Evolutionary conservation across 2,113 vertebrate genomes (phyloP), one percentile per base, ranked within the genome.

Genomic region (Chaetorhynchus papuensis): DNA sequence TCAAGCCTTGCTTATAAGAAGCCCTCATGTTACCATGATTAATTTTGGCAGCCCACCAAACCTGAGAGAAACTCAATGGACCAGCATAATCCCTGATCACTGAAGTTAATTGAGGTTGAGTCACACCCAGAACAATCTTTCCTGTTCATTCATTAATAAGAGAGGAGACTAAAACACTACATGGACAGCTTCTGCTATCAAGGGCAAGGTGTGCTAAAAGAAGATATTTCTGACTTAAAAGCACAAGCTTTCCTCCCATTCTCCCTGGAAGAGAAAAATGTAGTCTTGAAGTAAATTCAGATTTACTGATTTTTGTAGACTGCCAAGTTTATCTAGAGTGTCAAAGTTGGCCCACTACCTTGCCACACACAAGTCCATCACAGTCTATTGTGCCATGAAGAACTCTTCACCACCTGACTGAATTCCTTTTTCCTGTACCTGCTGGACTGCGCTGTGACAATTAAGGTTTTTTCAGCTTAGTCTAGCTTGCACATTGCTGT

Each of bases 31-130:
- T 57, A 15, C 61, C 49, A 14, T 54, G 52, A 82, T 85, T 77
- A 53, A 72, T 82, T 87, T 17, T 91, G 89, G 82, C 49, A 61
- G 56, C 26, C 39, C 57, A 87, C 57, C 77, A 91, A 79, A 89
- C 56, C 65, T 28, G 39, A 81, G 63, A 83, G 35, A 91, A 92
- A 69, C 65, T 93, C 81, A 89, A 41, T 68, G 66, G 87, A 94
- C 74, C 65, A 93, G 45, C 69, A 83, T 91, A 95, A 96, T 84
- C 86, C 56, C 69, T 60, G 27, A 84, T 57, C 65, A 54, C 56
- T 89, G 74, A 79, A 87, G 70, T 82, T 91, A 94, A 77, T 6
- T 93, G 92, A 83, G 35, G 50, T 71, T 86, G 71, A 85, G 71
- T 92, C 76, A 95, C 76, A 91, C 61, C 69, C 76, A 83, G 69